Conservation (phyloP, 2,113 vertebrate genomes). For the Scalopus aquaticus region DNA sequence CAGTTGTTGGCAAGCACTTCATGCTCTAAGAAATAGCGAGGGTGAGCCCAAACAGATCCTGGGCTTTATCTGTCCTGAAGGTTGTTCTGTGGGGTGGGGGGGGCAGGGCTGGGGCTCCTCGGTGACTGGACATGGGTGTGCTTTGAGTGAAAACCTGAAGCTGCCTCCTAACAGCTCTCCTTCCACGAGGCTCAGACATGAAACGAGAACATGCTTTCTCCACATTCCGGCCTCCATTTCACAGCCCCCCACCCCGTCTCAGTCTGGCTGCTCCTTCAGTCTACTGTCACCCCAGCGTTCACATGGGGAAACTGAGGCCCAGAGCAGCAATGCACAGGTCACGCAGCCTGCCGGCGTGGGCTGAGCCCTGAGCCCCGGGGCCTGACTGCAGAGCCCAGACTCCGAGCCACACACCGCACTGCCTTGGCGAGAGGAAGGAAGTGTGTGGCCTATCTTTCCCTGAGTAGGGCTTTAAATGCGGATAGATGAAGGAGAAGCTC, state of each 20-base stretch:
- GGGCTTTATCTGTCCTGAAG: background rate
- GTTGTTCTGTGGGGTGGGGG: background rate
- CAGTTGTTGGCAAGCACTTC: background rate
- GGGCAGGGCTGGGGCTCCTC: background rate
- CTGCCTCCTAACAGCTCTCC: background rate
- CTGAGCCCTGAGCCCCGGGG: background rate
- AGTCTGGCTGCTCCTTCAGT: no score
- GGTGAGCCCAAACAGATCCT: no score
- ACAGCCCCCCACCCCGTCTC: background rate
- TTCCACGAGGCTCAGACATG: background rate
- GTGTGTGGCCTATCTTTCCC: background rate
- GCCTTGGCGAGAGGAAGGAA: background rate
- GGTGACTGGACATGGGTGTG: rapidly evolving
- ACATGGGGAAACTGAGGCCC: background rate
- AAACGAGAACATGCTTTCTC: background rate
- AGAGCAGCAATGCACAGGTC: background rate
- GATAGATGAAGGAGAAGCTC: background rate
- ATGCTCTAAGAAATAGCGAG: background rate
- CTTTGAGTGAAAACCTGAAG: background rate
- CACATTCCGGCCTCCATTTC: background rate
- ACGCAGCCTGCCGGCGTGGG: rapidly evolving
- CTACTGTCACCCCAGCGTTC: background rate
- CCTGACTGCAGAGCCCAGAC: background rate
- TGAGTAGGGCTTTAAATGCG: background rate
- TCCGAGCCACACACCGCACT: background rate